Conservation (phyloP, 2,113 vertebrate species). For the Athene cunicularia region DNA sequence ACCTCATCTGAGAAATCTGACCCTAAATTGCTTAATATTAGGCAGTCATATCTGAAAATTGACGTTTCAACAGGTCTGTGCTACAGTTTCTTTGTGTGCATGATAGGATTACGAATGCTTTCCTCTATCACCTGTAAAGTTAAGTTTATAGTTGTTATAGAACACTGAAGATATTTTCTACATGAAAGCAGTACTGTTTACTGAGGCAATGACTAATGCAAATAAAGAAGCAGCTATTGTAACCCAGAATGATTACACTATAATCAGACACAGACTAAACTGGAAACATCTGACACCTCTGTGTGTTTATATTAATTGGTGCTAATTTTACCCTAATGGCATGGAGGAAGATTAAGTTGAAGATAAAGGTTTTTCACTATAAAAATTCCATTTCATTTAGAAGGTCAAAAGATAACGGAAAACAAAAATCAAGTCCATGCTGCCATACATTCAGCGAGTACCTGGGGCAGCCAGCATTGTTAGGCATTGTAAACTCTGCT, state of each 20-base stretch:
- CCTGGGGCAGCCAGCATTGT: rapidly evolving
- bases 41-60: neutral
- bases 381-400: neutral
- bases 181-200: neutral
- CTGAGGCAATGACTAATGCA: neutral
- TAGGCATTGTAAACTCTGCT: neutral
- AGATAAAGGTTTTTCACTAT: neutral
- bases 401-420: neutral
- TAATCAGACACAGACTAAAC: neutral
- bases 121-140: neutral
- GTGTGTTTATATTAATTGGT: neutral
- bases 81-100: neutral
- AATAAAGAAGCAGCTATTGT: neutral
- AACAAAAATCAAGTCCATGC: neutral
- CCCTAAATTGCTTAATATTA: neutral
- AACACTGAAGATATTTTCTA: neutral
- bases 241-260: neutral
- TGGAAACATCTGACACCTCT: neutral
- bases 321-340: neutral
- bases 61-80: rapidly evolving
- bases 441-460: neutral
- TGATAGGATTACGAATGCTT: neutral
- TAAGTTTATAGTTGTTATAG: neutral
- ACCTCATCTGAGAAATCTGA: neutral
- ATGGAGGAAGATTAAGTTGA: neutral